phyloP scores from a whole-genome alignment of 2,888 invertebrate species.

The Kryphioiulus occultus region DNA sequence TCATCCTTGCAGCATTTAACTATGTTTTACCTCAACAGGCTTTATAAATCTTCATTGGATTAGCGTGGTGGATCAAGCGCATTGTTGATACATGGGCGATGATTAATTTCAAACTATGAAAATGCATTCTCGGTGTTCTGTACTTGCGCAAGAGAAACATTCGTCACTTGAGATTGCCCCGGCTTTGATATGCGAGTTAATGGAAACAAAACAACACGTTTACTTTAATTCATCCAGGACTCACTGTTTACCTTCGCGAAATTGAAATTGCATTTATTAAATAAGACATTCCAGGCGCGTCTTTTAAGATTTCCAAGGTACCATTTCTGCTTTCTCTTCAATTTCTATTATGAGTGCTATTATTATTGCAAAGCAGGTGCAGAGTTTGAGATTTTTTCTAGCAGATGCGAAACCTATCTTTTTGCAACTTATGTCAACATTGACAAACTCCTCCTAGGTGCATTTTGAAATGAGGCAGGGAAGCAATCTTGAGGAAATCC shows the following conservation, averaged over 20 bases:
- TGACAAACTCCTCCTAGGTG: conserved; percentile 11
- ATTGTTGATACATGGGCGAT: too few relatives aligned
- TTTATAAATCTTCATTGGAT: too few relatives aligned
- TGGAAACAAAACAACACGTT: conserved; percentile 26
- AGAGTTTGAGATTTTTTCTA: not conserved
- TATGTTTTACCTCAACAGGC: too few relatives aligned
- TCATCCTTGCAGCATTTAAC: too few relatives aligned
- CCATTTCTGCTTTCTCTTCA: not conserved
- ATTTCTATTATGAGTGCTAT: not conserved
- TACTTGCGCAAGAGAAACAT: too few relatives aligned
- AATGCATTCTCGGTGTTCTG: too few relatives aligned
- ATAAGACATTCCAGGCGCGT: not conserved
- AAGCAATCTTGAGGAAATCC: conserved; percentile 24
- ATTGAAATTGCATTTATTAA: conserved; percentile 30
- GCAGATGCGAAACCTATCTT: not conserved
- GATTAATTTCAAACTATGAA: too few relatives aligned
- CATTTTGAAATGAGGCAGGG: not conserved
- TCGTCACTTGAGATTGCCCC: too few relatives aligned
- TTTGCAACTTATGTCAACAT: not conserved
- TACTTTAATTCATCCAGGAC: not conserved
- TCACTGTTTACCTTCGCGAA: not conserved
- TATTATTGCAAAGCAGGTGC: not conserved
- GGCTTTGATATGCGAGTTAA: not conserved
- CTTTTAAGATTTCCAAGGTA: not conserved
- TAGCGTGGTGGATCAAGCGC: too few relatives aligned